Evolutionary conservation across 2,888 invertebrate species (phyloP).

Genomic region (Gastracanthus pulcherrimus): DNA sequence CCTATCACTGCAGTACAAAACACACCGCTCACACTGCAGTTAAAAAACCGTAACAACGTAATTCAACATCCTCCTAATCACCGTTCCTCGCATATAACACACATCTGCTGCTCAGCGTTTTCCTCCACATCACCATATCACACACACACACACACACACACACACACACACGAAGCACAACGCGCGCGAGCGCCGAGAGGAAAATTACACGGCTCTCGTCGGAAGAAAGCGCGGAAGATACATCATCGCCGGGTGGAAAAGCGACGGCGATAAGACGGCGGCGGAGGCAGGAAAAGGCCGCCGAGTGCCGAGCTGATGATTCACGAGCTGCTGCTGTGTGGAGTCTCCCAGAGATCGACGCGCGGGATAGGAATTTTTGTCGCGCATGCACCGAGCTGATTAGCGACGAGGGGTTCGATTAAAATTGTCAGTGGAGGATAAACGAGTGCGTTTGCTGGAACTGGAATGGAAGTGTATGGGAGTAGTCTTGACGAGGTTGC

Average conservation of each 20-base stretch:
- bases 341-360: not conserved
- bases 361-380: not conserved
- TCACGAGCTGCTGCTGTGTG: not conserved
- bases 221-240: slow-evolving; percentile 20
- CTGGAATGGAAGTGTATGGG: too few species aligned
- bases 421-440: not conserved
- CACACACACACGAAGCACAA: not conserved
- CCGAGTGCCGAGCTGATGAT: slow-evolving; percentile 11
- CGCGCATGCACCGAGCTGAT: slow-evolving; percentile 6
- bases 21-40: not conserved
- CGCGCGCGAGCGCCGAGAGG: slow-evolving; percentile 36
- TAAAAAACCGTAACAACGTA: not conserved
- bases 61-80: not conserved
- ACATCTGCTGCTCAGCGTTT: not conserved
- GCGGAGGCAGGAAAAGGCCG: not conserved
- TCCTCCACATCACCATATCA: too few species aligned
- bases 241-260: not conserved
- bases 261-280: not conserved
- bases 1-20: too few species aligned
- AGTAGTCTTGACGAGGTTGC: too few species aligned
- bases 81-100: not conserved
- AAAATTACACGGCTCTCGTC: slow-evolving; percentile 43
- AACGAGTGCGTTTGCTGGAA: too few species aligned
- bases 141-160: not conserved
- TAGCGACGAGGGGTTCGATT: not conserved